Percentiles rank a stretch among this genome's conserved stretches.
phyloP scores from a whole-genome alignment of 92 coral and sea anemone genomes.

The Montipora capitata region DNA sequence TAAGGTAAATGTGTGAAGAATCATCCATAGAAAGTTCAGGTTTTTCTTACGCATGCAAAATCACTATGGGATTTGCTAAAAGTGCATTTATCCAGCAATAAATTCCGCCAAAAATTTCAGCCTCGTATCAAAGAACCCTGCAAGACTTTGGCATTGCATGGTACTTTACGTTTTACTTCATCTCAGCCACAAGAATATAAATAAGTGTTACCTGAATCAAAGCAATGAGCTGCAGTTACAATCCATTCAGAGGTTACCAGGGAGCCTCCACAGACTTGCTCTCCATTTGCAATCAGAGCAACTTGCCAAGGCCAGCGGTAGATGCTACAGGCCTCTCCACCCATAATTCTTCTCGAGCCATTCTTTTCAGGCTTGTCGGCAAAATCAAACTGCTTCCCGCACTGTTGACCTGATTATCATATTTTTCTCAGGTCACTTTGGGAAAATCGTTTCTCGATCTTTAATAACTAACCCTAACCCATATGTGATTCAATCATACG shows the following conservation, averaged over 20 bases:
- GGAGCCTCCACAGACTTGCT: conserved; percentile 82
- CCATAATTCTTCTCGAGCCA: conserved; percentile 53
- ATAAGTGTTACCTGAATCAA: conserved; percentile 42
- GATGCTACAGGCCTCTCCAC: conserved; percentile 46
- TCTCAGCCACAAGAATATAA: not conserved
- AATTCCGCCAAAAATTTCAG: too few relatives aligned
- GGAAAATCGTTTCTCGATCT: too few relatives aligned
- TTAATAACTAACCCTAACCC: too few relatives aligned
- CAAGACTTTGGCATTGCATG: too few relatives aligned
- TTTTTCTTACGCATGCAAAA: too few relatives aligned
- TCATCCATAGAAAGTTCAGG: too few relatives aligned
- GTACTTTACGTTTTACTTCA: not conserved
- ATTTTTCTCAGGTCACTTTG: too few relatives aligned
- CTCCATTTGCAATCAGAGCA: conserved; percentile 57
- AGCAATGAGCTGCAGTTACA: conserved; percentile 85
- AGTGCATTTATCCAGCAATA: too few relatives aligned
- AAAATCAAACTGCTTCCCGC: conserved; percentile 34
- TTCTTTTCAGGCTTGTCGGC: not conserved
- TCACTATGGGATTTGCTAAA: too few relatives aligned
- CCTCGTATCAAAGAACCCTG: too few relatives aligned
- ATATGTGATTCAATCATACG: too few relatives aligned
- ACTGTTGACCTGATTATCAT: conserved; percentile 16
- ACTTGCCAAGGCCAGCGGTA: conserved; percentile 77
- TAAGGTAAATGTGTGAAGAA: too few relatives aligned
- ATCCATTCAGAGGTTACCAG: conserved; percentile 62